phyloP scores from a whole-genome alignment of 2,888 invertebrate species.

The Rapana venosa region DNA sequence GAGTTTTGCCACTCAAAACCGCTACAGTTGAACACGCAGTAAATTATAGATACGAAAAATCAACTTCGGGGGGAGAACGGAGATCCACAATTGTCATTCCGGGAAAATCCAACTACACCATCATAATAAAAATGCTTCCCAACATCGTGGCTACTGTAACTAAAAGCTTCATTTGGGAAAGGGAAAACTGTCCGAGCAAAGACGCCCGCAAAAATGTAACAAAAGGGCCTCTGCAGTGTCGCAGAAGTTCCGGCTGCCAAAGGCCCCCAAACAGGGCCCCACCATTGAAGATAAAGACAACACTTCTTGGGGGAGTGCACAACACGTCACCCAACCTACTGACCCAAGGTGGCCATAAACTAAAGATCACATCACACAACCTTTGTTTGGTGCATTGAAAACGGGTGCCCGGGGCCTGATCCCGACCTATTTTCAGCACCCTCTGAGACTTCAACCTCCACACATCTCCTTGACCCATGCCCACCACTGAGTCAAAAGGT shows the following conservation, averaged over 20 bases:
- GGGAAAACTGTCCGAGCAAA: background rate
- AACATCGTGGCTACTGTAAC: background rate
- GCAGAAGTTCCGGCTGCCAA: background rate
- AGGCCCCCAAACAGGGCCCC: too few relatives aligned
- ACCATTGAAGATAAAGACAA: background rate
- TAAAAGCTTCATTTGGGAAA: background rate
- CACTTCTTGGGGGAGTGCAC: background rate
- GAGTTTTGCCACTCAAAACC: background rate
- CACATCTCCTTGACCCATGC: background rate
- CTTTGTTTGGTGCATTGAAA: slow-evolving; percentile 16
- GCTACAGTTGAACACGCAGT: background rate
- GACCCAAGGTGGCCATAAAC: slow-evolving; percentile 3
- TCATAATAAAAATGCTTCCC: background rate
- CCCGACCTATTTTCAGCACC: background rate
- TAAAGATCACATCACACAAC: background rate
- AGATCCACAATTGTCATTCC: background rate
- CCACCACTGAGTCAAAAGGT: background rate
- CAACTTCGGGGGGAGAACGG: background rate
- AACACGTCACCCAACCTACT: background rate
- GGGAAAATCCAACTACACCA: background rate
- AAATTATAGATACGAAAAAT: background rate
- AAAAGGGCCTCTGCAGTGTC: background rate
- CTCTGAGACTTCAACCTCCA: background rate
- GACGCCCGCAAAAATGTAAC: background rate
- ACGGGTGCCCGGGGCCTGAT: background rate